Conservation (phyloP, 2,797 vertebrate genomes). For the Peromyscus eremicus region DNA sequence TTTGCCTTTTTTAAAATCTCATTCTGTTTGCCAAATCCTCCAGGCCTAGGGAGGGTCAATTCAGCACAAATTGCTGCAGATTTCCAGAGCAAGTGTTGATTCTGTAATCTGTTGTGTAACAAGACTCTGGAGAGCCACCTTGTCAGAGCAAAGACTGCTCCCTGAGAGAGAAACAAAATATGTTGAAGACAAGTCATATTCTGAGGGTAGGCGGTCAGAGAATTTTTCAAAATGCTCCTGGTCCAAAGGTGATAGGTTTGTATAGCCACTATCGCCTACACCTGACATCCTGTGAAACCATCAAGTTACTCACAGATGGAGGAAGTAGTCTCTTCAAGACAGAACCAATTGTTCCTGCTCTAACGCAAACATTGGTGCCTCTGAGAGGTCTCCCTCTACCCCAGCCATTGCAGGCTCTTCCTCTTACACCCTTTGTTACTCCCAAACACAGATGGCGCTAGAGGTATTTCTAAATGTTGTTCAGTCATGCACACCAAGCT, state of each 20-base stretch:
- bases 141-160: slow-evolving; percentile 50
- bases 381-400: not conserved
- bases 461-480: not conserved
- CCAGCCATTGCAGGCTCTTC: not conserved
- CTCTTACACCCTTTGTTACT: not conserved
- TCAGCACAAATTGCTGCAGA: slow-evolving; percentile 66
- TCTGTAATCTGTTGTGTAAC: slow-evolving; percentile 74
- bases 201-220: not conserved
- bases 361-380: not conserved
- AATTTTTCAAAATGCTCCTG: not conserved
- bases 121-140: slow-evolving; percentile 75
- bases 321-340: not conserved
- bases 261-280: not conserved
- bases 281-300: slow-evolving; percentile 18
- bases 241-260: not conserved
- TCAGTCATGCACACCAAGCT: not conserved
- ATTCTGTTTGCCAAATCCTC: slow-evolving; percentile 73
- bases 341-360: not conserved
- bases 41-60: slow-evolving; percentile 71
- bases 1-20: slow-evolving; percentile 79
- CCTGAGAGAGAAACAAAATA: slow-evolving; percentile 67
- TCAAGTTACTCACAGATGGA: not conserved
- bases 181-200: slow-evolving; percentile 17
- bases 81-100: slow-evolving; percentile 71
- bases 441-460: not conserved